Evolutionary conservation across 2,888 invertebrate species (phyloP), one percentile per base, ranked within the genome.

Genomic region (Clostera curtula): DNA sequence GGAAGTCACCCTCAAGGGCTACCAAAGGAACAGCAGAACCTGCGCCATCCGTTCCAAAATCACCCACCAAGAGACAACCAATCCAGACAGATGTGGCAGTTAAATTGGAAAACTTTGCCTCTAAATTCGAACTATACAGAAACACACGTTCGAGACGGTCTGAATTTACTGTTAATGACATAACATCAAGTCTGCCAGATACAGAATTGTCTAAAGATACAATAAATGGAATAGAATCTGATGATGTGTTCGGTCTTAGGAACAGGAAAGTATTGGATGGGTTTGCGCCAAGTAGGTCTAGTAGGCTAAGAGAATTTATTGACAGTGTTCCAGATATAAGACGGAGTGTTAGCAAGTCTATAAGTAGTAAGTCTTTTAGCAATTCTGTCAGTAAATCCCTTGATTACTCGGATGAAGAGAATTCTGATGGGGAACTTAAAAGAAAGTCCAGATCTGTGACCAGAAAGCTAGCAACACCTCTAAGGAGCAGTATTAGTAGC

Each of bases 401-500:
- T 10, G 79, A 79, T 41, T 70, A 58, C 42, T 80, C 80, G 2
- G 83, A 82, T 53, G 79, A 72, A 12, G 82, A 83, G 11, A 53
- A 67, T 35, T 70, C 71, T 25, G 70, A 66, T 6, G 67, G 71
- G 5, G 68, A 71, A n/a, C 30, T 52, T 8, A 29, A 27, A 3
- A 62, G 47, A 12, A 71, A 63, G 37, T 65, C 68, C 1, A 63
- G 54, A 29, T 66, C 74, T 1, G 50, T 64, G 1, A 65, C 67
- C 2, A 67, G 84, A 29, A 77, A 74, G 38, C 47, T 85, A 19
- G 71, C 80, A 2, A 85, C 85, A 21, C 84, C 85, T 0, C 29
- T 76, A 15, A 58, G 74, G 23, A 66, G 59, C 12, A 71, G 63
- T 38, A 50, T 69, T 12, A 63, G 40, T 27, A 60, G 56, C 32